Evolutionary conservation across 2,113 vertebrate genomes (phyloP).

Genomic region (Syngnathus scovelli): DNA sequence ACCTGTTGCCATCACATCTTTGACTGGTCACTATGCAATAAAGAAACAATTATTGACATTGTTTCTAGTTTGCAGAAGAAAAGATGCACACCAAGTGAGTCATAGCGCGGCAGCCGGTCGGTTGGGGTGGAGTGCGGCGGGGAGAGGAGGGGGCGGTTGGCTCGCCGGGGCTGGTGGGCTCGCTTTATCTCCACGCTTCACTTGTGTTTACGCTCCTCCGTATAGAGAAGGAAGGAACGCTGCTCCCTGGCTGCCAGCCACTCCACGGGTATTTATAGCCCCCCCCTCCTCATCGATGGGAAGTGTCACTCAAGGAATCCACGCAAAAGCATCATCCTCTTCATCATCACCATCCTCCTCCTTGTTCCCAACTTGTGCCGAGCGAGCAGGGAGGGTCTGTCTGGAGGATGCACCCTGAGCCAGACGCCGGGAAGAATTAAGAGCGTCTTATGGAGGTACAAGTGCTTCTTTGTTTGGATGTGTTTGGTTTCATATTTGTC

Average conservation of each 20-base stretch:
- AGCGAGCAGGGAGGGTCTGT: slow-evolving; percentile 11
- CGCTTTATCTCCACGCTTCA: slow-evolving; percentile 27
- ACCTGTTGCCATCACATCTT: slow-evolving; percentile 45
- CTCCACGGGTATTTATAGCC: slow-evolving; percentile 57
- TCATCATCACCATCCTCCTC: slow-evolving; percentile 8
- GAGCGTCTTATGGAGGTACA: background rate
- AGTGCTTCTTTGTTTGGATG: background rate
- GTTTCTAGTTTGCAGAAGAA: slow-evolving; percentile 19
- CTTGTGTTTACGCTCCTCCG: slow-evolving; percentile 49
- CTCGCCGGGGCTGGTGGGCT: background rate
- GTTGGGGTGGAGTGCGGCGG: slow-evolving; percentile 32
- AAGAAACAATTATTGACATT: slow-evolving; percentile 8
- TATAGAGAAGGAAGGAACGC: slow-evolving; percentile 22
- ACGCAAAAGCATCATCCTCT: slow-evolving; percentile 22
- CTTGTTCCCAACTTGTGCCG: slow-evolving; percentile 3
- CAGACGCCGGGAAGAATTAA: slow-evolving; percentile 6
- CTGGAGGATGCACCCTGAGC: slow-evolving; percentile 29
- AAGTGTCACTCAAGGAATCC: slow-evolving; percentile 55
- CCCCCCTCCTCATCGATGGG: slow-evolving; percentile 20
- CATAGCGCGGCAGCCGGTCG: slow-evolving; percentile 34
- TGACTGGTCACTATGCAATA: background rate
- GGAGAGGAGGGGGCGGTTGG: background rate
- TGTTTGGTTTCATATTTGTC: background rate
- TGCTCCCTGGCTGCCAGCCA: slow-evolving; percentile 53
- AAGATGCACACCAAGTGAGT: slow-evolving; percentile 43